These are phyloP conservation scores for Anisognathus igniventris DNA, from an alignment of 2,797 vertebrate species.

Conservation along the genomic window DNA sequence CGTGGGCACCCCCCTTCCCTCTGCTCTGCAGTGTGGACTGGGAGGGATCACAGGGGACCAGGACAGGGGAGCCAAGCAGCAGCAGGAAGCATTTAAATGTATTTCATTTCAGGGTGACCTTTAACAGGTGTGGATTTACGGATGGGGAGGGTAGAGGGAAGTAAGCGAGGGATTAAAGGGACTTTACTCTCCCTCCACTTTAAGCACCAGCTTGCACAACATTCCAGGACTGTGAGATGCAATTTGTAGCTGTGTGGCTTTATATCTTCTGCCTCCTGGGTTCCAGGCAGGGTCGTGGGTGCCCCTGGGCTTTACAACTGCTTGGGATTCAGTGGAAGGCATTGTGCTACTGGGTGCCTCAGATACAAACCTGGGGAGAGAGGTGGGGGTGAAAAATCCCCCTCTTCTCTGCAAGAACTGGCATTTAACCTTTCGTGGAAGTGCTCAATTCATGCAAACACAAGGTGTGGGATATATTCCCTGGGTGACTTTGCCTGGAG, in stretches of 20 bases:
- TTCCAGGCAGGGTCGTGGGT: neutral
- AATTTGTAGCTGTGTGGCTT: neutral
- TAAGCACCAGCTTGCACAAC: conserved; percentile 58
- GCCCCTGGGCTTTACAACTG: neutral
- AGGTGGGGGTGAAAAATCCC: neutral
- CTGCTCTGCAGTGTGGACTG: neutral
- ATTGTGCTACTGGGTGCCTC: neutral
- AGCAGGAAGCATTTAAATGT: neutral
- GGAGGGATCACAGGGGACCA: neutral
- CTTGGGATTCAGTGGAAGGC: neutral
- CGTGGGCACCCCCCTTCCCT: neutral
- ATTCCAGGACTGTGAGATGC: conserved; percentile 1
- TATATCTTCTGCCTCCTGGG: neutral
- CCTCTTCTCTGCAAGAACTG: neutral
- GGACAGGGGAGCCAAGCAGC: neutral
- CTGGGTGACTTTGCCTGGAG: conserved; percentile 33
- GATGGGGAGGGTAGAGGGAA: conserved; percentile 39
- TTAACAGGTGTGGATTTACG: conserved; percentile 68
- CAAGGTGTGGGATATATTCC: neutral
- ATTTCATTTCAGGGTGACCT: conserved; percentile 68
- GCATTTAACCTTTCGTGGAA: neutral
- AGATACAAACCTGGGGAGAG: neutral
- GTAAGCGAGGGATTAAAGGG: conserved; percentile 56
- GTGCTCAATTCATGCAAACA: neutral
- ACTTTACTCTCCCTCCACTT: conserved; percentile 49